A percentile compares a stretch with the other conserved stretches of the same genome.
Conservation (phyloP, 2,113 vertebrate genomes). For the Monarcha castaneiventris region DNA sequence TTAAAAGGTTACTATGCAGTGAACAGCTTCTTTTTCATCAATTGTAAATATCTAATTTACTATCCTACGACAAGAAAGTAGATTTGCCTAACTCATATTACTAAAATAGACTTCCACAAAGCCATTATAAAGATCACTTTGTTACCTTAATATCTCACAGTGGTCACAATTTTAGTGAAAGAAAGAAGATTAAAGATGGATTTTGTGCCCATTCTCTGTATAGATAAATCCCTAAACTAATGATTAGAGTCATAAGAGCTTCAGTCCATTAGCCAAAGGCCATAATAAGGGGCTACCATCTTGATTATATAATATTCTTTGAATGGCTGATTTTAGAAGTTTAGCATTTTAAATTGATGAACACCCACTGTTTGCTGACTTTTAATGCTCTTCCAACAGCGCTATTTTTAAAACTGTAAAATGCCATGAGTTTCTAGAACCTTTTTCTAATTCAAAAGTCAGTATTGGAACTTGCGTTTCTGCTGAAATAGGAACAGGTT, state of each 20-base stretch:
- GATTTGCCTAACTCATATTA: not conserved
- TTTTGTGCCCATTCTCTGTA: conserved; percentile 22
- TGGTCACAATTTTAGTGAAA: conserved; percentile 32
- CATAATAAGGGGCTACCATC: not conserved
- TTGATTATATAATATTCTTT: not conserved
- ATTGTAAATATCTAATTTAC: not conserved
- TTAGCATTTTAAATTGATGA: not conserved
- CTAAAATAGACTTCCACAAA: conserved; percentile 11
- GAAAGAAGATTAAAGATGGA: conserved; percentile 50
- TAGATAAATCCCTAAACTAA: conserved; percentile 28
- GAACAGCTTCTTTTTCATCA: not conserved
- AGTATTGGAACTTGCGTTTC: not conserved
- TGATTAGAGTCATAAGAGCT: conserved; percentile 31
- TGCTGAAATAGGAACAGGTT: not conserved
- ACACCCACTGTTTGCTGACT: not conserved
- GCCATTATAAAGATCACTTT: conserved; percentile 28
- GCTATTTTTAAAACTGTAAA: not conserved
- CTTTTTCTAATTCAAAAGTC: not conserved
- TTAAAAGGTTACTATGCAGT: not conserved
- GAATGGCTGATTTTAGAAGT: not conserved
- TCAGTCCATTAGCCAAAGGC: conserved; percentile 43
- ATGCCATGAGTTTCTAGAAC: not conserved
- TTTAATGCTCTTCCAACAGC: not conserved
- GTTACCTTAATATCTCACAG: conserved; percentile 8
- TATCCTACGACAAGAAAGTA: not conserved